Evolutionary conservation across 37 sponge, comb jelly and placozoan genomes (phyloP).

Genomic region (Bolinopsis microptera): DNA sequence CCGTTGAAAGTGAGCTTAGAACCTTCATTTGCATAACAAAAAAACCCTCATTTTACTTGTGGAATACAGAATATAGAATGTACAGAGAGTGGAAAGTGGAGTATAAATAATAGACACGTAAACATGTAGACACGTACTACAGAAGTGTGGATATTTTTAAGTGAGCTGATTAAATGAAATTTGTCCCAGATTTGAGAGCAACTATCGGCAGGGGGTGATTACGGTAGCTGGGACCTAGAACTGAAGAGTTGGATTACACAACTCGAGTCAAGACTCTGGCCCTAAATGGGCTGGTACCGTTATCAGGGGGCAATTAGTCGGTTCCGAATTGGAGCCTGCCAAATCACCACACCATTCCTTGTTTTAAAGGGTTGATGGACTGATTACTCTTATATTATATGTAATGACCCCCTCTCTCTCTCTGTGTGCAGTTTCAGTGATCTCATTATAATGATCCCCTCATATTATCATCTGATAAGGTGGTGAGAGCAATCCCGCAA

Average conservation of each 20-base stretch:
- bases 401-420: not conserved
- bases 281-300: not conserved
- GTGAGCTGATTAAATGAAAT: not conserved
- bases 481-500: not conserved
- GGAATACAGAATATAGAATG: no score
- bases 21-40: not conserved
- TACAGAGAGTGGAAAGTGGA: no score
- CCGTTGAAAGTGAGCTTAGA: not conserved
- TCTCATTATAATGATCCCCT: not conserved
- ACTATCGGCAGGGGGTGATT: not conserved
- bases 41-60: not conserved
- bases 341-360: not conserved
- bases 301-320: not conserved
- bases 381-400: no score
- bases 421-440: no score
- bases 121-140: no score
- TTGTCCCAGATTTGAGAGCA: not conserved
- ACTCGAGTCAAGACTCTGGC: not conserved
- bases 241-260: not conserved
- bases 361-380: not conserved
- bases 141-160: no score
- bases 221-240: no score
- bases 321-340: not conserved
- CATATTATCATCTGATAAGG: no score
- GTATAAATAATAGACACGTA: no score